Evolutionary conservation across 2,113 vertebrate genomes (phyloP), one percentile per base, ranked within the genome.

Genomic region (Carassius carassius): DNA sequence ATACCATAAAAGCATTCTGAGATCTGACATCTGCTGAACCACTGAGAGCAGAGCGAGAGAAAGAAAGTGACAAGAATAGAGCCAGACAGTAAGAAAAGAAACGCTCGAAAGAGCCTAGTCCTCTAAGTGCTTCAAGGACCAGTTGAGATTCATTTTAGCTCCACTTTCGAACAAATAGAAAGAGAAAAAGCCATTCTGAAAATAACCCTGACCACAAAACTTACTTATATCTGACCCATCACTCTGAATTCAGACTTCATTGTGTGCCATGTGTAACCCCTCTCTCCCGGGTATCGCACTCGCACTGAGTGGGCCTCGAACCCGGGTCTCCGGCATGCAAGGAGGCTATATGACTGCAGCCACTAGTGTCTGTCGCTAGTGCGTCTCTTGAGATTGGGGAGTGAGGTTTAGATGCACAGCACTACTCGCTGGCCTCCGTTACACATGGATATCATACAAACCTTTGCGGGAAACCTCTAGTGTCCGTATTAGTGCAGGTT

Each of bases 1-100:
- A 85, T 81, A 76, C 82, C 73, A 16, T 84, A 88, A 88, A 88
- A 86, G 87, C 87, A 74, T 86, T 63, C 65, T 41, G 78, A 82
- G 58, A 86, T 84, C 63, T 67, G 74, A 82, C 85, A 86, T 88
- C 87, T 85, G 87, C 74, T 44, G 41, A 69, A 84, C 51, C 60
- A 79, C 81, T 75, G 51, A 0, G 79, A 79, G 19, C 44, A 76
- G n/a, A 62, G 51, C 4, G 9, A 41, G 60, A 25, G 84, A 56
- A 81, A 62, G 60, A 19, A 72, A 16, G 73, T 81, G 84, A 78
- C 23, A 17, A 65, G 47, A 79, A 75, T 35, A 83, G 72, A 75
- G 47, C 13, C n/a, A 73, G 29, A 32, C 49, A 87, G n/a, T 16
- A 23, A 32, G 56, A 72, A 75, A 7, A 60, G 63, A 81, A 49